A percentile compares a stretch with the other conserved stretches of the same genome.
Conservation (phyloP, 2,888 invertebrate genomes). For the Ramazzottius varieornatus region DNA sequence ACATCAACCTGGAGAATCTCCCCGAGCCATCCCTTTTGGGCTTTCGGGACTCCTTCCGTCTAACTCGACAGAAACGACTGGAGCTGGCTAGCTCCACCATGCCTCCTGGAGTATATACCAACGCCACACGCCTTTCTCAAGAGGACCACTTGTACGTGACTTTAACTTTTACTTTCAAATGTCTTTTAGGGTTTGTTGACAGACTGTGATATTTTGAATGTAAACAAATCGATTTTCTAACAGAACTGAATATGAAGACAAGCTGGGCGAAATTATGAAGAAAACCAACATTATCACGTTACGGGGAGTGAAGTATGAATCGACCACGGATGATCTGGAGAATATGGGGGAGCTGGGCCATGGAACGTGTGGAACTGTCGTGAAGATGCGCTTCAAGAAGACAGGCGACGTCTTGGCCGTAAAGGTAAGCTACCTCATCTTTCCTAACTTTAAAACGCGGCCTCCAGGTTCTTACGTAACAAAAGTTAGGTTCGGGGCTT, state of each 20-base stretch:
- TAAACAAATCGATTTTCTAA: no score
- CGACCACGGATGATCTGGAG: slow-evolving; percentile 18
- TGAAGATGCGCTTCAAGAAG: slow-evolving; percentile 71
- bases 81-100: background rate
- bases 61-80: background rate
- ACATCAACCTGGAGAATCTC: background rate
- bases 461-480: background rate
- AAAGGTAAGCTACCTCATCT: slow-evolving; percentile 34
- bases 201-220: no score
- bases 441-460: background rate
- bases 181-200: no score
- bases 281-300: slow-evolving; percentile 68
- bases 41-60: slow-evolving; percentile 1
- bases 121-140: background rate
- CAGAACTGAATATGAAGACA: slow-evolving; percentile 38
- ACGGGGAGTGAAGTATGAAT: slow-evolving; percentile 30
- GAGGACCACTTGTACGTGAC: background rate
- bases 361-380: slow-evolving; percentile 75
- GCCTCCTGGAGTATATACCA: background rate
- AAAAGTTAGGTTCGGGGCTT: no score
- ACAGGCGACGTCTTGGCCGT: slow-evolving; percentile 69
- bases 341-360: slow-evolving; percentile 23
- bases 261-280: slow-evolving; percentile 70
- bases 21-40: background rate
- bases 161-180: no score